phyloP scores from a whole-genome alignment of 1,140 invertebrate species.

The Zaprionus inermis region DNA sequence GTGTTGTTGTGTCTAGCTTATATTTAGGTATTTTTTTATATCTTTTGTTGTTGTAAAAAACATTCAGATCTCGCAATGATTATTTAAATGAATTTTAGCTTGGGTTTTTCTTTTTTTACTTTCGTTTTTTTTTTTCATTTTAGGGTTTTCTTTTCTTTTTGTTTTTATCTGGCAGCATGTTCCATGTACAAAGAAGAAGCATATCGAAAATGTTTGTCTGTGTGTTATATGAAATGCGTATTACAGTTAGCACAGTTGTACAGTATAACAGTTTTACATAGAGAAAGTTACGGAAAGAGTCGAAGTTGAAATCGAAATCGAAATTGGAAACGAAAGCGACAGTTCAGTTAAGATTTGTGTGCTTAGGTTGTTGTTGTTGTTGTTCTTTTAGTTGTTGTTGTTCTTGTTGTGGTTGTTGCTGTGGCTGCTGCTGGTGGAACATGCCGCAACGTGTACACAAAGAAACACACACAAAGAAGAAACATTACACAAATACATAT shows the following conservation, averaged over 20 bases:
- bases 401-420: conserved; percentile 12
- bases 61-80: conserved; percentile 74
- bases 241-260: conserved; percentile 12
- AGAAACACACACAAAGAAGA: conserved; percentile 61
- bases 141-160: conserved; percentile 19
- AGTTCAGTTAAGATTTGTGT: not conserved
- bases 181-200: conserved; percentile 21
- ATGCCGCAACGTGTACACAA: conserved; percentile 71
- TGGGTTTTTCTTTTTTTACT: conserved; percentile 20
- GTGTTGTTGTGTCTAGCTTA: conserved; percentile 45
- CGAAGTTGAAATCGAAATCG: not conserved
- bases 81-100: conserved; percentile 50
- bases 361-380: conserved; percentile 14
- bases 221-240: conserved; percentile 29
- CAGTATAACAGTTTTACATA: conserved; percentile 30
- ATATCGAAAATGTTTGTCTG: conserved; percentile 8
- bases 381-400: conserved; percentile 1
- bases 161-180: conserved; percentile 43
- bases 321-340: not conserved
- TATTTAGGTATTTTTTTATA: conserved; percentile 44
- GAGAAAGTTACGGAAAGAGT: not conserved
- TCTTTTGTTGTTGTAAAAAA: conserved; percentile 59
- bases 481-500: conserved; percentile 55
- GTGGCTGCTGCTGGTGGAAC: conserved; percentile 38
- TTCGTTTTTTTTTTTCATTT: conserved; percentile 8